Percentiles rank a stretch among this genome's conserved stretches.
Conservation (phyloP, 2,888 invertebrate genomes). For the Hypsopygia costalis region DNA sequence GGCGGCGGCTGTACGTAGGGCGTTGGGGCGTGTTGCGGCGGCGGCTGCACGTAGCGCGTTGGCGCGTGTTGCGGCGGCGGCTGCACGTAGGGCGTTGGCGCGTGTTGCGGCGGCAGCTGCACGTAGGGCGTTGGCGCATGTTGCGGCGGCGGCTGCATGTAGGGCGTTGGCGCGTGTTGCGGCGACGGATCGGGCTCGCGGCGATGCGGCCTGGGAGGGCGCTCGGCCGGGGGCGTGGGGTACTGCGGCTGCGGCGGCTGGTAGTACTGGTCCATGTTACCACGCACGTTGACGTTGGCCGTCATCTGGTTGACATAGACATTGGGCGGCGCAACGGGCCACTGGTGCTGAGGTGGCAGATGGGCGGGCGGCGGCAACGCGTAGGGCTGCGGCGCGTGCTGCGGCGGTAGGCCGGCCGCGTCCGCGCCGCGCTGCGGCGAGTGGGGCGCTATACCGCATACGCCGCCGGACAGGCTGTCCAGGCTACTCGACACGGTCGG, state of each 20-base stretch:
- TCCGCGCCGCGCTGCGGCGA: slow-evolving; percentile 68
- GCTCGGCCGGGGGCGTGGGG: slow-evolving; percentile 56
- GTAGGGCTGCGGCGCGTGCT: slow-evolving; percentile 48
- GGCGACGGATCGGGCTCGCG: too few relatives aligned
- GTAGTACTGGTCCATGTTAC: slow-evolving; percentile 81
- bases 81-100: too few relatives aligned
- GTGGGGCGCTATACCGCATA: slow-evolving; percentile 78
- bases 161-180: too few relatives aligned
- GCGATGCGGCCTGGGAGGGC: slow-evolving; percentile 49
- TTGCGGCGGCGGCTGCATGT: too few relatives aligned
- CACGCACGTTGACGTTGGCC: slow-evolving; percentile 84
- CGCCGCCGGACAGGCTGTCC: slow-evolving; percentile 73
- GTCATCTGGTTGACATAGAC: slow-evolving; percentile 82
- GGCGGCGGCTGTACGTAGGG: too few relatives aligned
- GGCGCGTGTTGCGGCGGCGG: too few relatives aligned
- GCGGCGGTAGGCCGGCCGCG: slow-evolving; percentile 36
- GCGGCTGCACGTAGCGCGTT: too few relatives aligned
- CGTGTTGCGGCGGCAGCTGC: too few relatives aligned
- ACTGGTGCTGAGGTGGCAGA: slow-evolving; percentile 66
- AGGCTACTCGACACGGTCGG: slow-evolving; percentile 74
- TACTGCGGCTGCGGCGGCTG: slow-evolving; percentile 67
- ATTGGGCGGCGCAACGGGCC: slow-evolving; percentile 79
- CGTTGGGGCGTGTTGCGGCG: too few relatives aligned
- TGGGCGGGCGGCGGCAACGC: slow-evolving; percentile 69
- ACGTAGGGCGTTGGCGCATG: too few relatives aligned